Evolutionary conservation across 2,888 invertebrate species (phyloP).

Genomic region (Amblyteles armatorius): DNA sequence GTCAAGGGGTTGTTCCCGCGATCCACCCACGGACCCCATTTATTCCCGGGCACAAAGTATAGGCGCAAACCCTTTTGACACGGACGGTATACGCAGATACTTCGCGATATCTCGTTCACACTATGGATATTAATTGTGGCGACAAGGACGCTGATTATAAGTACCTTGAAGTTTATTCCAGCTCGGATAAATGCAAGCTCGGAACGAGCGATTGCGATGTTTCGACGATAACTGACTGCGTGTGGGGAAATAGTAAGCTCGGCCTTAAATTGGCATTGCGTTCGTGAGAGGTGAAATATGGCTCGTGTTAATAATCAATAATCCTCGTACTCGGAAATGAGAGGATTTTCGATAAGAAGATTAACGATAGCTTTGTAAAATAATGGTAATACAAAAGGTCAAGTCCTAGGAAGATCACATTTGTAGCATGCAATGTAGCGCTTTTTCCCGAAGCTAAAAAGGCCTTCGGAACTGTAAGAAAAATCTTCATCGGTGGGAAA

Average conservation of each 20-base stretch:
- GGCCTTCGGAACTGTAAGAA: background rate
- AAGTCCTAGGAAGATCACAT: no score
- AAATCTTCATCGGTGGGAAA: background rate
- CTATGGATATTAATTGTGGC: conserved; percentile 22
- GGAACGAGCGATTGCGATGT: background rate
- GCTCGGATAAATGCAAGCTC: background rate
- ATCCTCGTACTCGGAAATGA: no score
- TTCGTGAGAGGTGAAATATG: no score
- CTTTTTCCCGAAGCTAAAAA: no score
- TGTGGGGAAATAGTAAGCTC: no score
- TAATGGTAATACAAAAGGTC: no score
- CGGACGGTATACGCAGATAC: conserved; percentile 9
- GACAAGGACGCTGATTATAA: conserved; percentile 29
- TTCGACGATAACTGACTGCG: no score
- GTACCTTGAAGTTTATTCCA: background rate
- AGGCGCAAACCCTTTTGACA: background rate
- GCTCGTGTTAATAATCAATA: no score
- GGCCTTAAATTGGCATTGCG: no score
- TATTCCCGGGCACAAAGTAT: conserved; percentile 38
- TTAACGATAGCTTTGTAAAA: no score
- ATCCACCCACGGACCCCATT: conserved; percentile 55
- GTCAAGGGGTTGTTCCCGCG: conserved; percentile 50
- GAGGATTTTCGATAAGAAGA: no score
- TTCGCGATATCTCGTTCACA: conserved; percentile 26
- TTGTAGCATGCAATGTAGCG: no score